phyloP scores from a whole-genome alignment of 2,888 invertebrate species.

The Cryptus viduatorius region DNA sequence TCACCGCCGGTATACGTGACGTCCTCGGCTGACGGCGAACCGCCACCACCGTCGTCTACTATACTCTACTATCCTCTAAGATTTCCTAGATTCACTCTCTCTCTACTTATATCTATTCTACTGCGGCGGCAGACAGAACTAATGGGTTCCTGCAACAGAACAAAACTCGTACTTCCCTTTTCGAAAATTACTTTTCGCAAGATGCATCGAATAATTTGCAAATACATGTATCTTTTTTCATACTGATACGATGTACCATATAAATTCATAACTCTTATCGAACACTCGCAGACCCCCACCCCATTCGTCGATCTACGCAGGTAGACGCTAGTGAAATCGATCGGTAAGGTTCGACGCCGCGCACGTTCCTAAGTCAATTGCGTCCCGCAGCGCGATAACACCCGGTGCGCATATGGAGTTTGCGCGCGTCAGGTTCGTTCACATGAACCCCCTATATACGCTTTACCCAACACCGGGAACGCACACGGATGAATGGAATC shows the following conservation, averaged over 20 bases:
- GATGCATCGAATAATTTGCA: background rate
- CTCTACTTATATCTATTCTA: constrained; percentile 16
- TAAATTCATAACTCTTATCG: background rate
- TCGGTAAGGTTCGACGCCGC: background rate
- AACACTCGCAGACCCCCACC: background rate
- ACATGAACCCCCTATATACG: constrained; percentile 55
- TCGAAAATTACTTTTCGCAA: constrained; percentile 6
- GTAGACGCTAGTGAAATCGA: background rate
- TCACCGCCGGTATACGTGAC: constrained; percentile 70
- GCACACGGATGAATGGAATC: constrained; percentile 76
- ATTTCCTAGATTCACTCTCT: constrained; percentile 45
- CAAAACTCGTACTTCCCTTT: constrained; percentile 11
- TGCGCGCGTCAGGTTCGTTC: constrained; percentile 65
- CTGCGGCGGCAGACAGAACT: background rate
- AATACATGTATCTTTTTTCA: background rate
- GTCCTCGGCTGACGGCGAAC: constrained; percentile 61
- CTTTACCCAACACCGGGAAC: constrained; percentile 54
- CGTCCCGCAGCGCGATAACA: background rate
- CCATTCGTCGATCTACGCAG: background rate
- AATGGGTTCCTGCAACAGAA: constrained; percentile 55
- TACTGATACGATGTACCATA: background rate
- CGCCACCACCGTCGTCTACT: constrained; percentile 49
- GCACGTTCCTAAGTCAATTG: background rate
- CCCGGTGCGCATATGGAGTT: constrained; percentile 24
- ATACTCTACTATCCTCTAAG: background rate